A percentile compares a stretch with the other conserved stretches of the same genome.
phyloP scores from a whole-genome alignment of 1,140 invertebrate species.

The Pygmarrhopalites habei region DNA sequence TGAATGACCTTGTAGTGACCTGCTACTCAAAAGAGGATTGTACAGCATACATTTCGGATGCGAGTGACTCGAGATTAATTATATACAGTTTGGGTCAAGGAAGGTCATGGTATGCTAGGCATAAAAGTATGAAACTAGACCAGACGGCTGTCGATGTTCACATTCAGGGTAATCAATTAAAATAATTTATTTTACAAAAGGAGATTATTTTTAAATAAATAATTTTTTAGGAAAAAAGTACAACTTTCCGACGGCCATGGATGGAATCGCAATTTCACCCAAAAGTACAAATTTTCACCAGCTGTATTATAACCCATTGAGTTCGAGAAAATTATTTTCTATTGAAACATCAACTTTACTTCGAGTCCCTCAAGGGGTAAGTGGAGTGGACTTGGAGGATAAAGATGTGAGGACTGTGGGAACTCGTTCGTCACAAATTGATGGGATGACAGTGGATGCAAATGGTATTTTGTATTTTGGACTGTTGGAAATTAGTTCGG shows the following conservation, averaged over 20 bases:
- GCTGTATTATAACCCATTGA: conserved; percentile 71
- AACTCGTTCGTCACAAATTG: conserved; percentile 48
- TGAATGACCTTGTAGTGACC: conserved; percentile 33
- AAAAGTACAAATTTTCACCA: conserved; percentile 50
- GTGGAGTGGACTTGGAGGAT: conserved; percentile 44
- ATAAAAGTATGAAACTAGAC: background rate
- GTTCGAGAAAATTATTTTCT: conserved; percentile 70
- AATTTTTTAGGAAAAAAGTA: conserved; percentile 10
- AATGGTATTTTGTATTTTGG: conserved; percentile 58
- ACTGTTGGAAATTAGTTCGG: conserved; percentile 56
- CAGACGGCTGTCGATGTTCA: background rate
- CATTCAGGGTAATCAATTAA: background rate
- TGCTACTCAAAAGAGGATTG: conserved; percentile 54
- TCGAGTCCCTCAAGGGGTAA: conserved; percentile 40
- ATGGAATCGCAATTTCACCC: conserved; percentile 53
- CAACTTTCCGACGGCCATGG: background rate
- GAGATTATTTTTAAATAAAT: too few species aligned
- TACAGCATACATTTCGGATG: conserved; percentile 62
- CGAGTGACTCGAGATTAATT: conserved; percentile 44
- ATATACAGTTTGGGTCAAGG: conserved; percentile 56
- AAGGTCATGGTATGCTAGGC: conserved; percentile 48
- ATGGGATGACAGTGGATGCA: conserved; percentile 63
- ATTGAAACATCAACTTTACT: conserved; percentile 56
- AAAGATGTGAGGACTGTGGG: background rate
- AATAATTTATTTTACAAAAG: background rate